Evolutionary conservation across 2,888 invertebrate genomes (phyloP).

Genomic region (Yponomeuta evonymella): DNA sequence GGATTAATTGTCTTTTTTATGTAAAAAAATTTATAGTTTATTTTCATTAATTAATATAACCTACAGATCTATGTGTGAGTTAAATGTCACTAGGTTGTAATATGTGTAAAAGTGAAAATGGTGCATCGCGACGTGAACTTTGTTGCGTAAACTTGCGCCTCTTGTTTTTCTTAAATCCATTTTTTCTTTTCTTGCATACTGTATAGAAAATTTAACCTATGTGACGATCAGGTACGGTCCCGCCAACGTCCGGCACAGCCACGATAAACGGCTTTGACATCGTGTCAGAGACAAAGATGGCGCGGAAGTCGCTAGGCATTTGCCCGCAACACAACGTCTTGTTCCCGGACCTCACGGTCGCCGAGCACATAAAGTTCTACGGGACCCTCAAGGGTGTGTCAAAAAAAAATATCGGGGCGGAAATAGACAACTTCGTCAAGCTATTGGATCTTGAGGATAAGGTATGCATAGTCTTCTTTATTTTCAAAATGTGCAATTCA

Average conservation of each 20-base stretch:
- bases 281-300: slow-evolving; percentile 79
- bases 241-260: slow-evolving; percentile 83
- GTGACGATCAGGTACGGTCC: slow-evolving; percentile 74
- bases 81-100: background rate
- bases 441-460: slow-evolving; percentile 82
- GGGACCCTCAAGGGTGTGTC: slow-evolving; percentile 82
- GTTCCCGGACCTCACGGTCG: slow-evolving; percentile 88
- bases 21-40: too few species aligned
- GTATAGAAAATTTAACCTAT: background rate
- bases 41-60: too few species aligned
- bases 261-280: slow-evolving; percentile 84
- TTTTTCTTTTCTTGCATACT: too few species aligned
- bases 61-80: too few species aligned
- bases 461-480: slow-evolving; percentile 36
- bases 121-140: background rate
- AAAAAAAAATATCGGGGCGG: slow-evolving; percentile 66
- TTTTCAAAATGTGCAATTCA: too few species aligned
- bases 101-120: background rate
- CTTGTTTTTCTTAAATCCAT: too few species aligned
- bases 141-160: background rate
- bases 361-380: slow-evolving; percentile 90
- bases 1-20: too few species aligned
- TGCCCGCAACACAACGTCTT: slow-evolving; percentile 93
- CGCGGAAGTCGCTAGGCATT: slow-evolving; percentile 84
- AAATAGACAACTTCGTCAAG: slow-evolving; percentile 81